Evolutionary conservation across 2,113 vertebrate species (phyloP).

Genomic region (Pelobates fuscus): DNA sequence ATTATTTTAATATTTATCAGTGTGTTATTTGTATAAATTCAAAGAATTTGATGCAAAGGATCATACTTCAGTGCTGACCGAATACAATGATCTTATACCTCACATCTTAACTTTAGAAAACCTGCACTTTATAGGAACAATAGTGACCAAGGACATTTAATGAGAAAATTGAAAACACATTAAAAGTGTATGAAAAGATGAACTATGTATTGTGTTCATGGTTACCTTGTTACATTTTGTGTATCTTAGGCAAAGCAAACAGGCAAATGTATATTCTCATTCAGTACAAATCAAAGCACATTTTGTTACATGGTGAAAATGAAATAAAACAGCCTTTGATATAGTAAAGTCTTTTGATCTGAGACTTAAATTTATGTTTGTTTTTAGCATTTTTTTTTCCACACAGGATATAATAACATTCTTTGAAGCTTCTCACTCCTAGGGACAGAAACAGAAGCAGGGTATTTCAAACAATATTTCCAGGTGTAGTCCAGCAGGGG

Average conservation of each 20-base stretch:
- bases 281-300: constrained; percentile 31
- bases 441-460: constrained; percentile 18
- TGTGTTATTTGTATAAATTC: too few species aligned
- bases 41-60: too few species aligned
- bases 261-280: constrained; percentile 21
- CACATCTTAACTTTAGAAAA: too few species aligned
- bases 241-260: constrained; percentile 1
- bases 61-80: too few species aligned
- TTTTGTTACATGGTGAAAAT: constrained; percentile 32
- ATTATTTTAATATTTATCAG: too few species aligned
- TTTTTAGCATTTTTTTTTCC: constrained; percentile 32
- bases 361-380: constrained; percentile 36
- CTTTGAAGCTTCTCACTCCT: constrained; percentile 39
- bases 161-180: too few species aligned
- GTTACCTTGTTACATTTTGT: background rate
- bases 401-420: constrained; percentile 31
- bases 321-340: constrained; percentile 38
- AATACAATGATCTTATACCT: too few species aligned
- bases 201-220: background rate
- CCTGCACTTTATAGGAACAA: too few species aligned
- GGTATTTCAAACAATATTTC: constrained; percentile 32
- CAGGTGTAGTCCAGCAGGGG: constrained; percentile 40
- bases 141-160: too few species aligned
- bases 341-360: constrained; percentile 40
- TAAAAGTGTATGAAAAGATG: too few species aligned